A percentile compares a stretch with the other conserved stretches of the same genome.
Evolutionary conservation across 2,888 invertebrate species (phyloP).

Genomic region (Dendrolimus houi): DNA sequence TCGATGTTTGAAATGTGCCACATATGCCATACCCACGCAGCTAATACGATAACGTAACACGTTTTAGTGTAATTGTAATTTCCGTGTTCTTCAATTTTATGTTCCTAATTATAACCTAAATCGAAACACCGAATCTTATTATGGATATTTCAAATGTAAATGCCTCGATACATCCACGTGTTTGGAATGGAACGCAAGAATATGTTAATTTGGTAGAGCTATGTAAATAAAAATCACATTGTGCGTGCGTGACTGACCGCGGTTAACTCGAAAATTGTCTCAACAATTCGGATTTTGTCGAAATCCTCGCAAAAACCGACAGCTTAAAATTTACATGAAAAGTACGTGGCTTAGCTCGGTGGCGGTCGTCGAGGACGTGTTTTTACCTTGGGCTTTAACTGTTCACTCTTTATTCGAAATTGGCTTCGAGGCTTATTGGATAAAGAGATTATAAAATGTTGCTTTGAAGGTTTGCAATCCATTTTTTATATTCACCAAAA

Average conservation of each 20-base stretch:
- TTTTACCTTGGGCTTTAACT: slow-evolving; percentile 49
- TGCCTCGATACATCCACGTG: background rate
- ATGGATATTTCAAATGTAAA: too few species aligned
- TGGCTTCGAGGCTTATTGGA: slow-evolving; percentile 47
- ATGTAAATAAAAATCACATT: slow-evolving; percentile 7
- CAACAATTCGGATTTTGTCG: slow-evolving; percentile 34
- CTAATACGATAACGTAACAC: too few species aligned
- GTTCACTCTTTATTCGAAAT: slow-evolving; percentile 51
- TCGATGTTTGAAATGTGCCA: too few species aligned
- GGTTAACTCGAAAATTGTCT: slow-evolving; percentile 35
- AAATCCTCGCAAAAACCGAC: slow-evolving; percentile 43
- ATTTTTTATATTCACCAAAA: slow-evolving; percentile 12
- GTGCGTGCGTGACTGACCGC: slow-evolving; percentile 21
- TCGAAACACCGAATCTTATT: too few species aligned
- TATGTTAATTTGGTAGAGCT: background rate
- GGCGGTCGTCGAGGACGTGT: slow-evolving; percentile 31
- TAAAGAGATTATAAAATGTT: slow-evolving; percentile 44
- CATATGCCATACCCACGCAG: too few species aligned
- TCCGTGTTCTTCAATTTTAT: too few species aligned
- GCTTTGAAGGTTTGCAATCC: slow-evolving; percentile 23
- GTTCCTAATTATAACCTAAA: too few species aligned
- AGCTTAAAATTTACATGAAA: slow-evolving; percentile 55
- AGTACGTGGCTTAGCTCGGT: slow-evolving; percentile 42
- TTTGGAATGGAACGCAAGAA: background rate
- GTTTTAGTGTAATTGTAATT: too few species aligned